These are phyloP conservation scores for Lysandra bellargus DNA, from an alignment of 2,888 invertebrate species.

Conservation along the genomic window DNA sequence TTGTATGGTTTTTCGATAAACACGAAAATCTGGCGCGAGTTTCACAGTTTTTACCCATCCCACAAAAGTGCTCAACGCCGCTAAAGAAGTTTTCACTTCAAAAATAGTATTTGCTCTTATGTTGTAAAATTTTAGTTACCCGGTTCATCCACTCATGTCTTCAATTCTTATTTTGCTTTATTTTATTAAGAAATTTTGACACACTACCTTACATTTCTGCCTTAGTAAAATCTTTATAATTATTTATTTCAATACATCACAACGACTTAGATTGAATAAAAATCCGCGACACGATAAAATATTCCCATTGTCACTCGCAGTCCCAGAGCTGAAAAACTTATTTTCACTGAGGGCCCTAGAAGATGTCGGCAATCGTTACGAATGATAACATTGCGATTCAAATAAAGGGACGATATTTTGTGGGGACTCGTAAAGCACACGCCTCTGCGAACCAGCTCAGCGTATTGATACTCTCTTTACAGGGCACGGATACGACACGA, in stretches of 20 bases:
- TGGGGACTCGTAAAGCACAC: slow-evolving; percentile 64
- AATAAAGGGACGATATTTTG: slow-evolving; percentile 62
- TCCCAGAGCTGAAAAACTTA: slow-evolving; percentile 44
- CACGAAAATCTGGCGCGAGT: no score
- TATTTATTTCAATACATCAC: not conserved
- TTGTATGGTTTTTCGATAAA: no score
- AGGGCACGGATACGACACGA: slow-evolving; percentile 42
- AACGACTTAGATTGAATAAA: slow-evolving; percentile 15
- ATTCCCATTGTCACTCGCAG: slow-evolving; percentile 44
- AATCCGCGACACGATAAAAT: slow-evolving; percentile 29
- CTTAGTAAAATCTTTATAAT: not conserved
- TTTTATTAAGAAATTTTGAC: no score
- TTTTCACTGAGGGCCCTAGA: slow-evolving; percentile 47
- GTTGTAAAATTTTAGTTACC: no score
- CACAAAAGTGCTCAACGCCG: no score
- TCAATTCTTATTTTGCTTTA: no score
- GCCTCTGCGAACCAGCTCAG: slow-evolving; percentile 58
- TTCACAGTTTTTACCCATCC: no score
- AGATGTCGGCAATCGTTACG: slow-evolving; percentile 46
- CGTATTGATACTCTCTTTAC: slow-evolving; percentile 42
- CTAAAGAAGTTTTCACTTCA: no score
- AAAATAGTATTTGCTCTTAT: no score
- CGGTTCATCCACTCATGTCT: no score
- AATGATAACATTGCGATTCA: slow-evolving; percentile 64
- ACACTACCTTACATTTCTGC: no score